Base-by-base conservation (phyloP, 2,888 invertebrate species). In the Helobdella robusta region DNA sequence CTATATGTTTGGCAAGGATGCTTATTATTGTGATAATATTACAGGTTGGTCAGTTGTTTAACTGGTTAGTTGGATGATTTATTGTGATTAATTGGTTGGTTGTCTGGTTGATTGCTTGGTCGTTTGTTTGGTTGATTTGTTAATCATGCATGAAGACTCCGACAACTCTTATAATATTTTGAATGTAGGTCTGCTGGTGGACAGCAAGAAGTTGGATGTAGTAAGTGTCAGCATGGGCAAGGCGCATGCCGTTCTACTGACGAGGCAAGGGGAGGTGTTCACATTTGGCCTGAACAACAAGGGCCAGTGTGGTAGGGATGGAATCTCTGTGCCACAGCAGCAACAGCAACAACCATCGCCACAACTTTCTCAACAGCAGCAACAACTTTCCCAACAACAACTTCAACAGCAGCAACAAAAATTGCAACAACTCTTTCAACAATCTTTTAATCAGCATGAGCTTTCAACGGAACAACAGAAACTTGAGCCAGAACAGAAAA, bases 271-370 rank as follows among this genome's bases (percentile, higher is more conserved):
- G 0, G 87, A 88, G 72, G 86, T 95, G 2, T 94, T 87, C 78
- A 92, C 95, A 0, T 94, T 95, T 79, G 97, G 97, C 4, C 88
- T 95, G 68, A 97, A 97, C 80, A 95, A 97, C 78, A 92, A 94
- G 78, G 93, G 93, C 0, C 97, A 97, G 77, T 97, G 97, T 80
- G 97, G 97, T 3, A 83, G 93, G 69, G 90, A 90, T n/a, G n/a
- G n/a, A n/a, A n/a, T n/a, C n/a, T n/a, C n/a, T n/a, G n/a, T 40
- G n/a, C n/a, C n/a, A 40, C 44, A 15, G n/a, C 44, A 15, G 11
- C 44, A 40, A 40, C 44, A 40, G n/a, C 44, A 40, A 50, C 50
- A 8, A 50, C 50, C n/a, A 50, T 4, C n/a, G 25, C 5, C 25
- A 50, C 50, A n/a, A 50, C 50, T 50, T 8, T 25, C n/a, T 23